Percentiles rank a stretch among this genome's conserved stretches.
Conservation (phyloP, 2,888 invertebrate genomes). For the Drosophila stalkeri region DNA sequence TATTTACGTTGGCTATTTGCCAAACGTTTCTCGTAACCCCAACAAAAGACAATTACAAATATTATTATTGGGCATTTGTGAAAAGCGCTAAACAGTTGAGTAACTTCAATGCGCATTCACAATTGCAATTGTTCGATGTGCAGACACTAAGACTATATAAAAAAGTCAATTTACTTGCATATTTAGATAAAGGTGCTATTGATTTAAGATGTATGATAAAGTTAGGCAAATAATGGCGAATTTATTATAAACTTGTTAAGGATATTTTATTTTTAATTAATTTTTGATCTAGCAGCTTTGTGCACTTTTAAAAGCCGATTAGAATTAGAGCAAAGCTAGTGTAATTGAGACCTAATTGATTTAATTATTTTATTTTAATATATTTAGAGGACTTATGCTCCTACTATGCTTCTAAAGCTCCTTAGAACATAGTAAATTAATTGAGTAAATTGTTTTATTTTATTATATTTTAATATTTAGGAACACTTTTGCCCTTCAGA, state of each 20-base stretch:
- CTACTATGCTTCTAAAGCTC: too few species aligned
- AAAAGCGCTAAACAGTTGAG: constrained; percentile 19
- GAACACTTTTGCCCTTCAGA: too few species aligned
- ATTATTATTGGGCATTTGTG: constrained; percentile 20
- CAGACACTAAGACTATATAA: neutral
- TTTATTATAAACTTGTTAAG: neutral
- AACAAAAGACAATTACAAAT: constrained; percentile 35
- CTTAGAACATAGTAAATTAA: too few species aligned
- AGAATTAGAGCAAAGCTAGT: too few species aligned
- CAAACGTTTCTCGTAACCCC: constrained; percentile 29
- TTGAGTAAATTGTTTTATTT: too few species aligned
- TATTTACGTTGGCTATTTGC: constrained; percentile 52
- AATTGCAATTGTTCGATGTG: constrained; percentile 2
- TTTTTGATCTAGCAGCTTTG: neutral
- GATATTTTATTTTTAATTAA: neutral
- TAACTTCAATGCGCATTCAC: neutral
- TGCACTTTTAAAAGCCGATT: neutral
- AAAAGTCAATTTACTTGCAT: neutral
- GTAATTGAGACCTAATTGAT: too few species aligned
- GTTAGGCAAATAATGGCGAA: neutral
- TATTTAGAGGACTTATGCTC: too few species aligned
- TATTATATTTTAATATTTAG: too few species aligned
- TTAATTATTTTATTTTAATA: too few species aligned
- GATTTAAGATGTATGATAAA: neutral
- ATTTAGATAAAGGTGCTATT: neutral